Evolutionary conservation across 2,888 invertebrate genomes (phyloP), one percentile per base, ranked within the genome.

Genomic region (Teleiodes luculella): DNA sequence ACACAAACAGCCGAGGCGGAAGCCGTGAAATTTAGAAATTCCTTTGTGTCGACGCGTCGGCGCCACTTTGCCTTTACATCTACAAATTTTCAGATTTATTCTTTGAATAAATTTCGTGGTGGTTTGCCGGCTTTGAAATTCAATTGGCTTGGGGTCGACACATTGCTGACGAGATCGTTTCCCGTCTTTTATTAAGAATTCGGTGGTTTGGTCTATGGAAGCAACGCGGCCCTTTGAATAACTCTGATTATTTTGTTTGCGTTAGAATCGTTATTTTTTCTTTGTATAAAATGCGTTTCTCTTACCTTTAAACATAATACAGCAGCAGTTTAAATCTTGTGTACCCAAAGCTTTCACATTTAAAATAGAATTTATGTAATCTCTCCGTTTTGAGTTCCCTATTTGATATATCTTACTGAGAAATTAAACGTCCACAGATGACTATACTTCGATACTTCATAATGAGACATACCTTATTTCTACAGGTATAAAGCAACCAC

Each of bases 51-150:
- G 84, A 70, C 79, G 80, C 79, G 78, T 84, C 83, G 83, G 78
- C 83, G 85, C 83, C 86, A 82, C 83, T 83, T 85, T 78, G 78
- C 78, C 76, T 82, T 89, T 77, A 83, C 85, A 88, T 86, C 84
- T 86, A 85, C 88, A 87, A 89, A 87, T 88, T 89, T 88, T 88
- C 84, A 89, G 88, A 89, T 89, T 88, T 89, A 87, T 89, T 89
- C 88, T 87, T 87, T 86, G 89, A 88, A 89, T 89, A 89, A 84
- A 88, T 86, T 89, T 87, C 77, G 87, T 80, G 86, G 88, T 88
- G 80, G 84, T 72, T 81, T 84, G 83, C 80, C 80, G 83, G 85
- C 87, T 87, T 88, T 88, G 89, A 88, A 88, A 88, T 88, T 87
- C 89, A 89, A 88, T 88, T 88, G 88, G 85, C 79, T 82, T 74